Base-by-base conservation (phyloP, 2,888 invertebrate genomes). In the Neuroscelio doddi region DNA sequence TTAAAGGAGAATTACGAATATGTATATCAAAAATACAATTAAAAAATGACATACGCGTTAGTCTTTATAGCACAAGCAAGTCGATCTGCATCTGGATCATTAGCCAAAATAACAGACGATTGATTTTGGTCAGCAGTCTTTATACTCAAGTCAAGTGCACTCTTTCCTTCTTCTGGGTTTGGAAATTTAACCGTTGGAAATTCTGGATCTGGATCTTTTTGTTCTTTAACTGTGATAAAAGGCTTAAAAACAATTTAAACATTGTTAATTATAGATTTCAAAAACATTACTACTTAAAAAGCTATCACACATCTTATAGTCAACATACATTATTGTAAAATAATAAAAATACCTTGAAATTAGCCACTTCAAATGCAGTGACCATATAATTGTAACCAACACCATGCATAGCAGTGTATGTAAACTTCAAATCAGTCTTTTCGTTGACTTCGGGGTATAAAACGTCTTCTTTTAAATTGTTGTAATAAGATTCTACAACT, bases 1-100 rank as follows among this genome's bases (percentile, higher is more conserved):
- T n/a, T n/a, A n/a, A n/a, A n/a, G n/a, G 16, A 51, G 17, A 16
- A 45, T 17, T 44, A 10, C 16, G 16, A 16, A 12, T n/a, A n/a
- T n/a, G n/a, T n/a, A n/a, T n/a, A n/a, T n/a, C n/a, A n/a, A 53
- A 53, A 14, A 30, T 36, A 16, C 34, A 1, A 29, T 36, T 1
- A 27, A 26, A 14, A 3, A 27, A 59, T 42, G 21, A 46, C 73
- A 75, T 80, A 93, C 93, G 85, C 85, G 3, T 85, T 78, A 78
- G 90, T 87, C 82, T 91, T 93, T 81, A 97, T 97, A 0, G 98
- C 98, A 16, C 96, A 91, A 0, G 97, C 98, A 32, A 82, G 72
- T 55, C 99, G 89, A 86, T 99, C 99, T 0, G 98, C 98, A 85
- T 99, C 99, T 0, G 99, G 99, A 86, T 99, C 99, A 84, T 98